Evolutionary conservation across 2,113 vertebrate genomes (phyloP).

Genomic region (Ophiodon elongatus): DNA sequence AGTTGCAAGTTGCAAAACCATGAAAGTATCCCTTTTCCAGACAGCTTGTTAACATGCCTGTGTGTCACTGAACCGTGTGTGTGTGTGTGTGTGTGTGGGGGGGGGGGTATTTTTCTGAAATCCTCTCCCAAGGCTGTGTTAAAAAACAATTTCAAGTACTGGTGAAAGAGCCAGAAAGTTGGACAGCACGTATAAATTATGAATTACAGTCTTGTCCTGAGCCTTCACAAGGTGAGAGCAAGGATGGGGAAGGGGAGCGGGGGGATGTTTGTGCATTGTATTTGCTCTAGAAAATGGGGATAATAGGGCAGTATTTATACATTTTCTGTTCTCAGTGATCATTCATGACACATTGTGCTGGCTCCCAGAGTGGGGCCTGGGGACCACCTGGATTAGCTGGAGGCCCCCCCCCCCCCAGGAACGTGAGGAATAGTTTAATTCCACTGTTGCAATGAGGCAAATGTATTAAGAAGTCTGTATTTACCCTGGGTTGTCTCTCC

Average conservation of each 20-base stretch:
- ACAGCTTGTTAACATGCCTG: conserved; percentile 30
- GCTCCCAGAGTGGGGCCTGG: conserved; percentile 34
- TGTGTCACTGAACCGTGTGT: conserved; percentile 18
- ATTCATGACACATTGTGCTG: conserved; percentile 48
- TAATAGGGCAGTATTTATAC: conserved; percentile 55
- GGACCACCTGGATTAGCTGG: conserved; percentile 29
- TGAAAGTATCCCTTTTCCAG: not conserved
- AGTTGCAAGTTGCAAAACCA: conserved; percentile 17
- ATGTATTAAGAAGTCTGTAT: conserved; percentile 2
- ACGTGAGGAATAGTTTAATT: conserved; percentile 26
- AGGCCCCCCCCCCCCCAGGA: conserved; percentile 5
- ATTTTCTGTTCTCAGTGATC: conserved; percentile 46
- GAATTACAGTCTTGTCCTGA: conserved; percentile 56
- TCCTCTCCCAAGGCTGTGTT: conserved; percentile 40
- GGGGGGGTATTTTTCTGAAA: conserved; percentile 19
- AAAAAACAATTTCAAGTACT: conserved; percentile 48
- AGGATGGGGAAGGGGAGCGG: conserved; percentile 27
- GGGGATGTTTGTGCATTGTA: conserved; percentile 16
- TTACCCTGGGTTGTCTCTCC: not conserved
- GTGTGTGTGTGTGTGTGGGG: no score
- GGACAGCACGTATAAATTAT: conserved; percentile 67
- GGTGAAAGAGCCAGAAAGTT: conserved; percentile 60
- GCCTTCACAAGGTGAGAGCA: conserved; percentile 62
- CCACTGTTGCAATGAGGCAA: not conserved
- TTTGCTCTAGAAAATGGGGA: conserved; percentile 49